A percentile compares a stretch with the other conserved stretches of the same genome.
These are phyloP conservation scores for Eurystomus gularis DNA, from an alignment of 2,113 vertebrate species.

Conservation along the genomic window DNA sequence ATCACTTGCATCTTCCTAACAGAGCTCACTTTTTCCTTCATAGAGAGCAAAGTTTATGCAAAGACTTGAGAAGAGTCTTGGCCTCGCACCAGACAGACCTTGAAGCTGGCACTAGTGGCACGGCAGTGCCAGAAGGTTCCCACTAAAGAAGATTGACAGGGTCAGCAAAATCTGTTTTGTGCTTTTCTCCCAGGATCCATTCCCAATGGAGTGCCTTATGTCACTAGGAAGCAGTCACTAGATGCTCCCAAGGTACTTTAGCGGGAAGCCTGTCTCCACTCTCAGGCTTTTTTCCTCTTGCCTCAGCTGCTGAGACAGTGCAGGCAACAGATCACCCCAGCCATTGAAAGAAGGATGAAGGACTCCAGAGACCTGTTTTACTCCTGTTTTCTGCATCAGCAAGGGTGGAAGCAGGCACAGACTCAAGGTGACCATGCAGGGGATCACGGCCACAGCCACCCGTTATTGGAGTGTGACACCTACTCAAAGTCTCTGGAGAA, in stretches of 20 bases:
- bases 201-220: neutral
- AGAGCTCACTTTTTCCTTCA: neutral
- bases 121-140: fast-evolving
- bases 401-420: neutral
- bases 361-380: neutral
- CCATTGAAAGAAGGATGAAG: neutral
- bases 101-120: neutral
- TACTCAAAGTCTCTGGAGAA: neutral
- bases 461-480: too few species aligned
- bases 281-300: neutral
- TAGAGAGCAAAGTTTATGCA: neutral
- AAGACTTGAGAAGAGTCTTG: neutral
- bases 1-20: neutral
- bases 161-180: neutral
- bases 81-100: neutral
- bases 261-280: neutral
- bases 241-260: neutral
- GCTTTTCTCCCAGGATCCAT: neutral
- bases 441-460: neutral
- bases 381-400: neutral
- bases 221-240: neutral
- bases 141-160: neutral
- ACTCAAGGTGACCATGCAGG: neutral
- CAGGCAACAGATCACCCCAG: neutral
- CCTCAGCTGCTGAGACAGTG: neutral